Conservation (phyloP, 2,888 invertebrate genomes). For the Chalcosyrphus nemorum region DNA sequence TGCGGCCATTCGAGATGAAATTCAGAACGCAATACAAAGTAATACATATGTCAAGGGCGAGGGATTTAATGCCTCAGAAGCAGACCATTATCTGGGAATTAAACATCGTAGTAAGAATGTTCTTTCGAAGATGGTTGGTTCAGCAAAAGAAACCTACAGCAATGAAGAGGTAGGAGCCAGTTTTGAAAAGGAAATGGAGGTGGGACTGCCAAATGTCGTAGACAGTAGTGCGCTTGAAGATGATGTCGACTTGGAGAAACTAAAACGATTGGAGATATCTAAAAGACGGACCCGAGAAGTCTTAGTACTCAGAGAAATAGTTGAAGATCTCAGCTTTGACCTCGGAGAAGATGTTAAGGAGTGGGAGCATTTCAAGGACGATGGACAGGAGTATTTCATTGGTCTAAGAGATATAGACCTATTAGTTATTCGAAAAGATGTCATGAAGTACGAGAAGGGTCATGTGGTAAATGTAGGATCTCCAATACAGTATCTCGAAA, state of each 20-base stretch:
- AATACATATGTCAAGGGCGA: conserved; percentile 64
- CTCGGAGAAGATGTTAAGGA: conserved; percentile 76
- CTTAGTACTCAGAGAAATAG: conserved; percentile 77
- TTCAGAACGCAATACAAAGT: conserved; percentile 71
- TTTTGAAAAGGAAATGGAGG: conserved; percentile 5
- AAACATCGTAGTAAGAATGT: conserved; percentile 56
- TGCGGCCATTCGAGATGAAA: conserved; percentile 75
- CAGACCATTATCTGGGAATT: conserved; percentile 54
- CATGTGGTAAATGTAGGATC: conserved; percentile 70
- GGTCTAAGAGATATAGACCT: conserved; percentile 76
- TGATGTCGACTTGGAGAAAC: conserved; percentile 75
- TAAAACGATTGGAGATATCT: conserved; percentile 76
- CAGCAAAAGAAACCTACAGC: background rate
- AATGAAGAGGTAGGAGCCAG: conserved; percentile 13
- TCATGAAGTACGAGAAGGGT: conserved; percentile 61
- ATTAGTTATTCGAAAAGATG: conserved; percentile 74
- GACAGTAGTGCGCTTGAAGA: conserved; percentile 73
- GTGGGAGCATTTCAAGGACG: conserved; percentile 78
- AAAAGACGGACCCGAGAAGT: conserved; percentile 78
- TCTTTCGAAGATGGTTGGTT: conserved; percentile 55
- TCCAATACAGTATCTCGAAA: conserved; percentile 74
- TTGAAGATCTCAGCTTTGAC: conserved; percentile 77
- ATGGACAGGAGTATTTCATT: conserved; percentile 76
- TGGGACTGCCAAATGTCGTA: conserved; percentile 75
- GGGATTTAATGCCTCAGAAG: conserved; percentile 27